phyloP scores from a whole-genome alignment of 2,113 vertebrate genomes.

The Cichladusa arquata region DNA sequence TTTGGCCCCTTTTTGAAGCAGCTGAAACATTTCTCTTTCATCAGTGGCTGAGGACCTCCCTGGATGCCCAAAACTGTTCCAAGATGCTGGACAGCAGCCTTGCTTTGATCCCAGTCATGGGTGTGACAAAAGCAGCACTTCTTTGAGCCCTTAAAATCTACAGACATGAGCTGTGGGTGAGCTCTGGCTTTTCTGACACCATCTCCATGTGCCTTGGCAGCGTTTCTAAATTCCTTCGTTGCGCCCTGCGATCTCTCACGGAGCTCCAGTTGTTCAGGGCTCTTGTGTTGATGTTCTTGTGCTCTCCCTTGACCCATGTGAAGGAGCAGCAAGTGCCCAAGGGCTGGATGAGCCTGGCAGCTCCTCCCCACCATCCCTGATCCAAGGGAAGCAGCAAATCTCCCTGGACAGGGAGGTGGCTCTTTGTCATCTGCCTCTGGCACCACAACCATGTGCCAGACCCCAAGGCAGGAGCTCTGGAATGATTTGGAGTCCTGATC shows the following conservation, averaged over 20 bases:
- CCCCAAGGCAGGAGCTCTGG: not conserved
- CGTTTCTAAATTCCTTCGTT: rapidly evolving
- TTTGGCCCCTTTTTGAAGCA: not conserved
- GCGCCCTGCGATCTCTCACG: not conserved
- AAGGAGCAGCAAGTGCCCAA: not conserved
- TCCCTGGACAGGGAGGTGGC: not conserved
- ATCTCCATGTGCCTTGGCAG: not conserved
- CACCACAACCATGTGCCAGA: not conserved
- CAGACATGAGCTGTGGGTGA: not conserved
- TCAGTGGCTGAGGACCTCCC: not conserved
- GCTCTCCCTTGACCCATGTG: not conserved
- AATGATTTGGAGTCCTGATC: not conserved
- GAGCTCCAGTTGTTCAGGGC: not conserved
- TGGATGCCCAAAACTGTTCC: not conserved
- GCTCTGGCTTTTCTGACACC: not conserved
- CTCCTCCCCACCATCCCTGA: not conserved
- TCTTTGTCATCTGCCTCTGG: not conserved
- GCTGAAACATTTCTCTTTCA: not conserved
- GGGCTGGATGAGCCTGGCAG: not conserved
- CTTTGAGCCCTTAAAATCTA: not conserved
- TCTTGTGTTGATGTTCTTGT: not conserved
- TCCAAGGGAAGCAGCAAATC: not conserved
- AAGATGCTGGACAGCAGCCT: not conserved
- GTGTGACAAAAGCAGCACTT: not conserved
- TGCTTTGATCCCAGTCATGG: not conserved